phyloP scores from a whole-genome alignment of 2,888 invertebrate genomes.

The Lepidocyrtinus sp. region DNA sequence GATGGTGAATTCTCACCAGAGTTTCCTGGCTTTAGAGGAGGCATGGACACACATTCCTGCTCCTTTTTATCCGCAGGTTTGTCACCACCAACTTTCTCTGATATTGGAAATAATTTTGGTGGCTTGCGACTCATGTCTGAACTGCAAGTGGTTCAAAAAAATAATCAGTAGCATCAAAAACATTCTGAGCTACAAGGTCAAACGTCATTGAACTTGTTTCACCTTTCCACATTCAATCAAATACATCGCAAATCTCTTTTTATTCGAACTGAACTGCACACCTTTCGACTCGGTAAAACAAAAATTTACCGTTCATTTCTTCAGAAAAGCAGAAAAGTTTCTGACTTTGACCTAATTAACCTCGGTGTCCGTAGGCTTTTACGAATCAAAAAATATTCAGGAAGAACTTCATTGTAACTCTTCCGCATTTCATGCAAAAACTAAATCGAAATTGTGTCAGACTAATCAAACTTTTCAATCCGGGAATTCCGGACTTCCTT shows the following conservation, averaged over 20 bases:
- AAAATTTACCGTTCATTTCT: neutral
- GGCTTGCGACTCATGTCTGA: constrained; percentile 53
- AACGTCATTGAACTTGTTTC: neutral
- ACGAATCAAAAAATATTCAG: too few species aligned
- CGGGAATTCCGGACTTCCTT: too few species aligned
- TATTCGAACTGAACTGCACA: neutral
- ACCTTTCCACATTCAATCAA: neutral
- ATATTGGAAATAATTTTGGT: constrained; percentile 47
- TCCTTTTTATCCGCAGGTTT: neutral
- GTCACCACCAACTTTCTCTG: constrained; percentile 39
- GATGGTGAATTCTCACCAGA: neutral
- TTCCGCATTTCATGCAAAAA: too few species aligned
- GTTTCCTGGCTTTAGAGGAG: constrained; percentile 22
- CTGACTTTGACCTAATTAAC: too few species aligned
- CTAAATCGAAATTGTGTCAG: too few species aligned
- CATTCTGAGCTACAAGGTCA: too few species aligned
- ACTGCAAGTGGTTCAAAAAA: too few species aligned
- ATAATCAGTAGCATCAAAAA: too few species aligned
- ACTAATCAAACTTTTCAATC: too few species aligned
- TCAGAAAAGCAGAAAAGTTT: neutral
- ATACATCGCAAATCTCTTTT: neutral
- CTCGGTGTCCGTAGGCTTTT: too few species aligned
- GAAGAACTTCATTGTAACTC: too few species aligned
- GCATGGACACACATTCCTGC: constrained; percentile 8
- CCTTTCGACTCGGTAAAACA: neutral